Base-by-base conservation (phyloP, 2,888 invertebrate species). In the Lamproptera curius region DNA sequence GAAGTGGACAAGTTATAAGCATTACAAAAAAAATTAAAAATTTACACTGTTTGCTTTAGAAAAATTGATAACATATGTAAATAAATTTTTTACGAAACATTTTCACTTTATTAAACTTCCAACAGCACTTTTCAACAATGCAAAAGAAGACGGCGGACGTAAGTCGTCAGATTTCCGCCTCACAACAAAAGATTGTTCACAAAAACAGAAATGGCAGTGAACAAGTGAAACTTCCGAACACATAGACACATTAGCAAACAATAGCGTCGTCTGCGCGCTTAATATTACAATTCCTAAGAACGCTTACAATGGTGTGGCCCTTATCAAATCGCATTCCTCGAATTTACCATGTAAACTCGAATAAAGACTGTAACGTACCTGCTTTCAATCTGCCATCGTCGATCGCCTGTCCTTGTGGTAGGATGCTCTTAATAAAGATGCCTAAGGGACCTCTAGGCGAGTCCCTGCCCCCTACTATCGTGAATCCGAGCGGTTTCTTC, bases 401-500 rank as follows among this genome's bases (percentile, higher is more conserved):
- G 43, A 94, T 91, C 33, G 96, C 95, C 73, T 95, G 94, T 34
- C 96, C 96, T 70, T 91, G 91, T 37, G 93, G 91, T 62, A 95
- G 90, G 58, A 96, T 94, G 67, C 94, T 94, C 75, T 95, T 94
- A 58, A 96, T 93, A 76, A 94, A 95, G 70, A 96, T 95, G 36
- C 95, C 95, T 69, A 95, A 90, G 53, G 93, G 93, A 48, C 95
- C 95, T 70, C 94, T 91, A 1, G 95, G 94, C 26, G 95, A 95
- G 72, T 96, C 96, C 50, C 93, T 90, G 38, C 96, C 96, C 34
- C 96, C 96, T 1, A 96, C 96, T 59, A 96, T 95, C 9, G 95
- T 95, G 72, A 96, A 96, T n/a, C 96, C 96, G 23, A 96, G 88
- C 0, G 94, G 93, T 76, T 95, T 95, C 70, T 93, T 94, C 1